Conservation (phyloP, 2,797 vertebrate species). For the Dendrocincla tyrannina region DNA sequence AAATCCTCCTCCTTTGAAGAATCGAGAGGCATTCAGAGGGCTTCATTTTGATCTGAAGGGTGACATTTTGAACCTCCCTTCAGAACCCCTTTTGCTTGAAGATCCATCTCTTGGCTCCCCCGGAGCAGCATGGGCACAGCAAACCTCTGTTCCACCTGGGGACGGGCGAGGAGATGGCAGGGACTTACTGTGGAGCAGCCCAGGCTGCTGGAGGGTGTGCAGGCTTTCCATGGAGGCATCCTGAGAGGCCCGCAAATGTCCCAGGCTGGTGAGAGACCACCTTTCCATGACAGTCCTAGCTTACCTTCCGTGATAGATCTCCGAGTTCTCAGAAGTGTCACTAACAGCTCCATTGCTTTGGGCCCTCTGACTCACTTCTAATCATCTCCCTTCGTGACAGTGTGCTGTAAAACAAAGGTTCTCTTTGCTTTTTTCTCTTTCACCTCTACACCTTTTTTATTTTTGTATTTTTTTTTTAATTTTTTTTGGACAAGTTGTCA, state of each 20-base stretch:
- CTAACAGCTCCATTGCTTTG: neutral
- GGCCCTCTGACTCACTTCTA: neutral
- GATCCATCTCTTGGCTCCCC: accelerated
- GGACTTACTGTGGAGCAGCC: neutral
- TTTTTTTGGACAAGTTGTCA: neutral
- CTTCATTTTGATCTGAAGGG: neutral
- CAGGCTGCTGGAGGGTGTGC: neutral
- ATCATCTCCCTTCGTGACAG: neutral
- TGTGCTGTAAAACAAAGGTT: neutral
- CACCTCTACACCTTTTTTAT: neutral
- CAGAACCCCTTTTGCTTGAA: neutral
- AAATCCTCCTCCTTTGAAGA: neutral
- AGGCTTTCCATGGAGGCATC: neutral
- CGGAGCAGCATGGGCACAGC: neutral
- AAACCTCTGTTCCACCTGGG: neutral
- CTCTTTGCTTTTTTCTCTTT: neutral
- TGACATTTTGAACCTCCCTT: neutral
- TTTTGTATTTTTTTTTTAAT: neutral
- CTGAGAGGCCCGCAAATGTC: neutral
- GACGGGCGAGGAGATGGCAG: neutral
- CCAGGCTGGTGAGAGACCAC: neutral
- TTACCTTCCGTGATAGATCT: neutral
- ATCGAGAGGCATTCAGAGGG: neutral
- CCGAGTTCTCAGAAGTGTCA: neutral
- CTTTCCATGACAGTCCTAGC: neutral